Base-by-base conservation (phyloP, 2,888 invertebrate species). In the Drosophila merina region DNA sequence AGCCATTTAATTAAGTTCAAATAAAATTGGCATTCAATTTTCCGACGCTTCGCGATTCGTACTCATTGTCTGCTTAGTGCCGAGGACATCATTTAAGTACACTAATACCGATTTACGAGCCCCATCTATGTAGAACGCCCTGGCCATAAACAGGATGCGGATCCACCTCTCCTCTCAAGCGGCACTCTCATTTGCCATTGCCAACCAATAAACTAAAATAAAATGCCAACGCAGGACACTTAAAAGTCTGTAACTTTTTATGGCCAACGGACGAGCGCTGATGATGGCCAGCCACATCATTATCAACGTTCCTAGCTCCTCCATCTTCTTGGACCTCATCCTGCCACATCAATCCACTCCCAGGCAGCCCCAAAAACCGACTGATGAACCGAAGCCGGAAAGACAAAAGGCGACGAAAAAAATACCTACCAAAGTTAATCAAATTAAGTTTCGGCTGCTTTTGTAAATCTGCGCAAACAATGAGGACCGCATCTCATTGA, bases 381-480 rank as follows among this genome's bases (percentile, higher is more conserved):
- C 51, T 76, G 74, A 74, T 84, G 79, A 81, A 68, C 60, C 74
- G 45, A 69, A 74, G 63, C 67, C 69, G 60, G 69, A 72, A 83
- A 78, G 73, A 81, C 74, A 80, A 81, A 81, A 70, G 57, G 31
- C 58, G 58, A 42, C 52, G 28, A 40, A 38, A 38, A 51, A 66
- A 68, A 62, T 64, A 74, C 58, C 69, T 66, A 72, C 74, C 62
- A 70, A 68, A 77, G 80, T 86, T 86, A 86, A 84, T 84, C 76
- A 88, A 84, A 84, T 84, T 84, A 86, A 86, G 86, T 74, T 77
- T 82, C 57, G 72, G 55, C 64, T 55, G 72, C 48, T 66, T 68
- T 69, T 72, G 83, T 55, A 68, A 56, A 68, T 63, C 79, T 72
- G 47, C 45, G 75, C 60, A 56, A 75, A 75, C 74, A 80, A 86